Conservation (phyloP, 2,888 invertebrate genomes). For the Drosophila fungiperda region DNA sequence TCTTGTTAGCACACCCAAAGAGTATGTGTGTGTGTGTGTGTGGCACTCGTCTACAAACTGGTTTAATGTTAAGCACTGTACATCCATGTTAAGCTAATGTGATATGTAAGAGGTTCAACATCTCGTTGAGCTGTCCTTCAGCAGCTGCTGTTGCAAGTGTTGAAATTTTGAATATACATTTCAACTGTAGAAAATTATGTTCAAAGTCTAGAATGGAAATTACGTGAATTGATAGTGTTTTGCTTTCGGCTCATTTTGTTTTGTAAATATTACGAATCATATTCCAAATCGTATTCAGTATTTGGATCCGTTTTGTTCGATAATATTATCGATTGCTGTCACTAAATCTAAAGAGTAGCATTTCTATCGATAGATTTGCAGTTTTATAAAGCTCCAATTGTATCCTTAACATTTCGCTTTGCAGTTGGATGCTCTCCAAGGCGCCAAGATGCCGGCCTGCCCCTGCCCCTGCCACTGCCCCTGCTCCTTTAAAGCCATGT, state of each 20-base stretch:
- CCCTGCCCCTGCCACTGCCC: neutral
- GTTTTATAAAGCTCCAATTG: neutral
- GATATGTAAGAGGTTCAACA: conserved; percentile 3
- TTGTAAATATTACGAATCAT: no score
- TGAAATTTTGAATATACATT: neutral
- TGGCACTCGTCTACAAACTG: conserved; percentile 25
- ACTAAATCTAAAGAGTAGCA: no score
- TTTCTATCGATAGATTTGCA: neutral
- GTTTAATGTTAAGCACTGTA: conserved; percentile 27
- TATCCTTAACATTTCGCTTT: conserved; percentile 2
- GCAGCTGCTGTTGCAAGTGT: neutral
- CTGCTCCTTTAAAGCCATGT: neutral
- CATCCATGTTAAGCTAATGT: conserved; percentile 22
- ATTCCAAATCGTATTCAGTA: no score
- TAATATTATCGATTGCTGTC: no score
- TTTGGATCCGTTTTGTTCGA: no score
- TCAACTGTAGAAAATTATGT: neutral
- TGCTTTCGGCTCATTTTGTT: neutral
- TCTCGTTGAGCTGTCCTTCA: conserved; percentile 11
- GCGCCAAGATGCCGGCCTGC: conserved; percentile 8
- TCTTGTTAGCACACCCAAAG: no score
- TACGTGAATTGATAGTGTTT: neutral
- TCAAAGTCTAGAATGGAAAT: neutral
- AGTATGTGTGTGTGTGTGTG: neutral
- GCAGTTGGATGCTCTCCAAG: conserved; percentile 9